Evolutionary conservation across 2,797 vertebrate species (phyloP).

Genomic region (Pristis pectinata): DNA sequence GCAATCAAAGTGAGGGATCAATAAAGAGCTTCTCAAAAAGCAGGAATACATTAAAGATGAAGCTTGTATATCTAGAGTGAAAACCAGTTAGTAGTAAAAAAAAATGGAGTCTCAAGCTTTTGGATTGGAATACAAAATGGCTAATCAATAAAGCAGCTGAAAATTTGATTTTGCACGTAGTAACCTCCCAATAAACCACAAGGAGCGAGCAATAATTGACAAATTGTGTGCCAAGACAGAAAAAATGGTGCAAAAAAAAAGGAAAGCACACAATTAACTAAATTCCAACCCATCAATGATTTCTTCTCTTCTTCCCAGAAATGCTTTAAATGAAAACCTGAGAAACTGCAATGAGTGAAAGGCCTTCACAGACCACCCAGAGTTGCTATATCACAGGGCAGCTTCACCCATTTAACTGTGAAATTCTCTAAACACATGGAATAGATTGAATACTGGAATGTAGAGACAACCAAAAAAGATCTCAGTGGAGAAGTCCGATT

Average conservation of each 20-base stretch:
- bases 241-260: not conserved
- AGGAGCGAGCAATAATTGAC: not conserved
- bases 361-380: conserved; percentile 8
- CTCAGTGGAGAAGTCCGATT: not conserved
- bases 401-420: conserved; percentile 22
- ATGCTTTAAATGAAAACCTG: not conserved
- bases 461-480: conserved; percentile 3
- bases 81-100: not conserved
- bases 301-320: not conserved
- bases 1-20: not conserved
- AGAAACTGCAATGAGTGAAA: not conserved
- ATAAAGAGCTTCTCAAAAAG: not conserved
- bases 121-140: not conserved
- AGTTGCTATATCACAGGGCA: not conserved
- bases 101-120: not conserved
- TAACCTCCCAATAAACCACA: not conserved
- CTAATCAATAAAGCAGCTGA: not conserved
- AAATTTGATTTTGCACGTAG: not conserved
- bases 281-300: conserved; percentile 8
- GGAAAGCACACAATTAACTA: not conserved
- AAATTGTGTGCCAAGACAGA: not conserved
- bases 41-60: not conserved
- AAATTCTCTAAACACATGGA: conserved; percentile 29
- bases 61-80: not conserved
- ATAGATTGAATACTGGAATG: conserved; percentile 22